Evolutionary conservation across 2,797 vertebrate genomes (phyloP), one percentile per base, ranked within the genome.

Genomic region (Coluber constrictor): DNA sequence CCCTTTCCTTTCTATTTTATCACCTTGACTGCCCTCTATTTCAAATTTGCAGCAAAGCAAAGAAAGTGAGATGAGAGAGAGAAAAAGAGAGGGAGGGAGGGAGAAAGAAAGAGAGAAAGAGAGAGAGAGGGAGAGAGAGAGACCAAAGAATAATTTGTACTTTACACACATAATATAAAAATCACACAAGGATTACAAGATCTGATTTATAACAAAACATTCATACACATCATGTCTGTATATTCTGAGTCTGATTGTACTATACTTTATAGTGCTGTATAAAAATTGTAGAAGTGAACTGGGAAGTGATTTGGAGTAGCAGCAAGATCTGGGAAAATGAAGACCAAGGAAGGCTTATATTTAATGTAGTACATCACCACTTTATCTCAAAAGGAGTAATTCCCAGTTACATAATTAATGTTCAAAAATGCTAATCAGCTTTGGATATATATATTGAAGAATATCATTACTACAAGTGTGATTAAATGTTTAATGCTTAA

Each of bases 31-130:
- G 2, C 94, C 92, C 90, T 95, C 90, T 93, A 32, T 90, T 94
- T 93, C 94, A 96, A 95, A 95, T 92, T 94, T 94, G 88, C 1
- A 7, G 83, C 92, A 93, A 96, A 96, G 60, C 87, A 91, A 60
- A 89, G 86, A 86, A 88, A 92, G 61, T 20, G 20, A 94, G 89
- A 86, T 59, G 54, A 70, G 88, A 90, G 59, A 91, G 88, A 83
- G 94, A 54, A 10, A 54, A 10, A 51, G 55, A 13, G 13, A 54
- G 54, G 11, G 54, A 11, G 9, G 10, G 54, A 83, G 90, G 57
- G 59, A 25, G 47, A 92, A 83, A 63, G 63, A 27, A 63, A 92
- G 60, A 87, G 88, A 74, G 94, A 1, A 16, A 20, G 5, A 4
- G 57, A 57, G 57, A 1, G 86, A 32, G 56, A 63, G 88, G 47